Base-by-base conservation (phyloP, 92 coral and sea anemone species). In the Heliopora coerulea region DNA sequence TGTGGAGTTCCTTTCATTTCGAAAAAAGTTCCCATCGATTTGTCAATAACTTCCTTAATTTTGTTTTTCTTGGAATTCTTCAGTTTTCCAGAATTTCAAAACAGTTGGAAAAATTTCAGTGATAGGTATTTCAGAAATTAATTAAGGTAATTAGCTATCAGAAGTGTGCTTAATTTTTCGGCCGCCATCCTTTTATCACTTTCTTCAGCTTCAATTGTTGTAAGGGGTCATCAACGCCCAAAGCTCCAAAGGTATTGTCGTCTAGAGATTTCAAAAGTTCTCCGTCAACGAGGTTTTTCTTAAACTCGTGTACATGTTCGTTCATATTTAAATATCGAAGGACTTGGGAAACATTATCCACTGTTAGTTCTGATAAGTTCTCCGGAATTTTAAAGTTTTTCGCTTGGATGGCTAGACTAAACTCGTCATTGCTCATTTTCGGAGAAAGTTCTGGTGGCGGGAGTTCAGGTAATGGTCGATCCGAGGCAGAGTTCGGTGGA, bases 111-210 rank as follows among this genome's bases (percentile, higher is more conserved):
- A n/a, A n/a, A n/a, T n/a, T n/a, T n/a, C n/a, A n/a, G n/a, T n/a
- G n/a, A n/a, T n/a, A n/a, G n/a, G n/a, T n/a, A n/a, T n/a, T n/a
- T n/a, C n/a, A n/a, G n/a, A n/a, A n/a, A n/a, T n/a, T n/a, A n/a
- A n/a, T n/a, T n/a, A n/a, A n/a, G n/a, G n/a, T n/a, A n/a, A n/a
- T n/a, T n/a, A n/a, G n/a, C n/a, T n/a, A n/a, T n/a, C n/a, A n/a
- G n/a, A n/a, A n/a, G n/a, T n/a, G 42, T 13, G 12, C 25, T 20
- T 14, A 42, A 25, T 28, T 50, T 34, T 70, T 70, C 0, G 77
- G 77, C 20, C 77, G 18, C 77, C 77, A 70, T n/a, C 77, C 77
- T 37, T 70, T 70, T 27, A 70, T 12, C 17, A 70, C 13, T 54
- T 70, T 52, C 50, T 54, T 70, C 9, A 70, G 8, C 32, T 70